phyloP scores from a whole-genome alignment of 2,888 invertebrate species.

The Tyria jacobaeae region DNA sequence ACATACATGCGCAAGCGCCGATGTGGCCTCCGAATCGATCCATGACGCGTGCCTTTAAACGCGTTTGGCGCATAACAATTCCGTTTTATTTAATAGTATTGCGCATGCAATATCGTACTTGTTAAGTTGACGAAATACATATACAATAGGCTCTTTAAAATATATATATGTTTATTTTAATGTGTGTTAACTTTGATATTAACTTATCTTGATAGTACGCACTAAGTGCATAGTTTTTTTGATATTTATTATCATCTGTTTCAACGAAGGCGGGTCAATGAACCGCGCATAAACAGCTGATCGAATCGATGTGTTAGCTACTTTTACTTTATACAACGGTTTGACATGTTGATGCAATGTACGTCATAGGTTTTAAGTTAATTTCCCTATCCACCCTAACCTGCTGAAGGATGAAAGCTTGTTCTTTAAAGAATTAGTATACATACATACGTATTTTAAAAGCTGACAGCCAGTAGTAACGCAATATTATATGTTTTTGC shows the following conservation, averaged over 20 bases:
- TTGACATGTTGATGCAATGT: neutral
- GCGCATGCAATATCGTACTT: constrained; percentile 53
- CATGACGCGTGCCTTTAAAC: constrained; percentile 72
- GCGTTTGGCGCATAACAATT: constrained; percentile 73
- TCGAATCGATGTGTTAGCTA: constrained; percentile 6
- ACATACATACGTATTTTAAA: too few relatives aligned
- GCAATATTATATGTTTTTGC: neutral
- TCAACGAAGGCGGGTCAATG: neutral
- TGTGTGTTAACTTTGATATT: neutral
- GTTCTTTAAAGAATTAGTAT: neutral
- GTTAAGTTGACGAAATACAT: constrained; percentile 42
- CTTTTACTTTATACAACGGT: neutral
- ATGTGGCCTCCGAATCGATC: constrained; percentile 59
- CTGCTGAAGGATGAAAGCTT: too few relatives aligned
- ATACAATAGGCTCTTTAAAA: neutral
- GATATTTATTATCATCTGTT: neutral
- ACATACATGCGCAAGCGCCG: constrained; percentile 53
- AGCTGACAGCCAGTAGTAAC: too few relatives aligned
- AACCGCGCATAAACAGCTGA: constrained; percentile 6
- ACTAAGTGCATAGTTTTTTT: neutral
- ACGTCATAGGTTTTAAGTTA: neutral
- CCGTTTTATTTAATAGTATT: constrained; percentile 48
- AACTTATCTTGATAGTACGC: neutral
- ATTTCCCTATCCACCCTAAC: neutral
- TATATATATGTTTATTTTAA: neutral